These are phyloP conservation scores for Peucedramus taeniatus DNA, from an alignment of 2,113 vertebrate species.

Conservation along the genomic window DNA sequence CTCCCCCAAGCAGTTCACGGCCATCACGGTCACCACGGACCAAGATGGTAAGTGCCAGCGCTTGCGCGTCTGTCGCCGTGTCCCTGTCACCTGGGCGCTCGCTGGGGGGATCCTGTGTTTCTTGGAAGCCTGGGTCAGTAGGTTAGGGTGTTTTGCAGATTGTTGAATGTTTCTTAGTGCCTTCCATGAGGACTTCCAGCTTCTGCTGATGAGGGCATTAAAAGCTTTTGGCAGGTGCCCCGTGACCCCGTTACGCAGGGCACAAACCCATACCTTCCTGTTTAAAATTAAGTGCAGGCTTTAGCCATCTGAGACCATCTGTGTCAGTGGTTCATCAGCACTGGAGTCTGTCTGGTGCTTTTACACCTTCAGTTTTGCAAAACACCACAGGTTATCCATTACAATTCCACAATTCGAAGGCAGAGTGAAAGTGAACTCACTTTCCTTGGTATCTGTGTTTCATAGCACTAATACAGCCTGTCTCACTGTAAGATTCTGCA, in stretches of 20 bases:
- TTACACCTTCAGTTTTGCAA: neutral
- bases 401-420: neutral
- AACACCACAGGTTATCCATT: neutral
- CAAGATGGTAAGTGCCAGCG: conserved; percentile 84
- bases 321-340: neutral
- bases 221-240: neutral
- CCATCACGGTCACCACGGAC: conserved; percentile 88
- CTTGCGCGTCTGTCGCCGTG: rapidly evolving
- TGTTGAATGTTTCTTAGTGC: neutral
- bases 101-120: rapidly evolving
- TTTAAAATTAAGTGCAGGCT: neutral
- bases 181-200: neutral
- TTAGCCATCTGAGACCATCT: neutral
- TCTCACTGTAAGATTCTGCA: neutral
- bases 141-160: neutral
- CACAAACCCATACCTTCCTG: neutral
- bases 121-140: neutral
- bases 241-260: neutral
- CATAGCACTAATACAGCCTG: neutral
- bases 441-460: neutral
- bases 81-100: rapidly evolving
- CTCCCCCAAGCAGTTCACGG: conserved; percentile 84
- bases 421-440: neutral
- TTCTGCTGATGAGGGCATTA: neutral
- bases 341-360: neutral